Conservation (phyloP, 2,113 vertebrate species). For the Caloenas nicobarica region DNA sequence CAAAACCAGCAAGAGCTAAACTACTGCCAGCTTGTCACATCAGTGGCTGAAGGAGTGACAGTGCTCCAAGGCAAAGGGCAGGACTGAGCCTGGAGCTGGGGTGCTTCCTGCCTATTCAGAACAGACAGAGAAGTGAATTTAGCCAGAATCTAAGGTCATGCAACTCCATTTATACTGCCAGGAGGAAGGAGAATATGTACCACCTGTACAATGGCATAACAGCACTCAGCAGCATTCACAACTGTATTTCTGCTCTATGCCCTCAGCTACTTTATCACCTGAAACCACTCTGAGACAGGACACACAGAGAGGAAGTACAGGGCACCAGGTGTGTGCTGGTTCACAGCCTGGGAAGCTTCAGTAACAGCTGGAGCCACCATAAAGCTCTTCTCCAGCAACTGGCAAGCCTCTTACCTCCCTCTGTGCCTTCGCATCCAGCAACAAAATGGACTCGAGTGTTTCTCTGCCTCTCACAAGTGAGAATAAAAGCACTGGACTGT, state of each 20-base stretch:
- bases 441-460: neutral
- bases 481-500: neutral
- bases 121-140: neutral
- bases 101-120: neutral
- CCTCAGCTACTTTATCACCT: neutral
- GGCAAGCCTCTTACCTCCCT: neutral
- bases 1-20: neutral
- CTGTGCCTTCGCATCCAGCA: neutral
- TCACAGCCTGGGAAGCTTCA: neutral
- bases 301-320: neutral
- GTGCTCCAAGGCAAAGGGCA: neutral
- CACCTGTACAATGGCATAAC: accelerated
- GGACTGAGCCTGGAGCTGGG: neutral
- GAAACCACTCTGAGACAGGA: neutral
- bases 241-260: neutral
- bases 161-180: neutral
- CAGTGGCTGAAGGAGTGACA: neutral
- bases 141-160: neutral
- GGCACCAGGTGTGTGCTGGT: accelerated
- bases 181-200: neutral
- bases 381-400: neutral
- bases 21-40: neutral
- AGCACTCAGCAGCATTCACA: neutral
- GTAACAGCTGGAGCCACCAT: accelerated
- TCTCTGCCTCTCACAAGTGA: neutral